Base-by-base conservation (phyloP, 2,113 vertebrate genomes). In the Poeciliopsis turrubarensis region DNA sequence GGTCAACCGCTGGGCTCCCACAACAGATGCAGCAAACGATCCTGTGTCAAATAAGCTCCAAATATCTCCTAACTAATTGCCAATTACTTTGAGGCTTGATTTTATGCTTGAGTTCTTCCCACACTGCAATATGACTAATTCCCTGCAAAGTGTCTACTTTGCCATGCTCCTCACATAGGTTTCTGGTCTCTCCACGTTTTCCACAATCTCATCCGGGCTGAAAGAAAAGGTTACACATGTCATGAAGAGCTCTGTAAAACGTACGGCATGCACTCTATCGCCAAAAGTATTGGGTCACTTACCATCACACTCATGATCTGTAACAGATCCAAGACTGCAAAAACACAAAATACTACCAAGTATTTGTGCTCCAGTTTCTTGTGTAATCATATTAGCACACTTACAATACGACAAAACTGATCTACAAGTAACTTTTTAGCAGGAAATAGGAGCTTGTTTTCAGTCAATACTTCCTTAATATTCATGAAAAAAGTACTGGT, bases 1-100 rank as follows among this genome's bases (percentile, higher is more conserved):
- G 79, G 79, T 77, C 75, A 64, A 32, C 44, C 73, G 1, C 31
- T 10, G 37, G 14, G 54, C 79, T 80, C 75, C 78, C 79, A 6
- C 74, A 77, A 51, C 87, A 89, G 84, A 89, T 77, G 86, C 76
- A 62, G 72, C 31, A 0, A 3, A n/a, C 39, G 65, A 73, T 79
- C 78, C 29, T 22, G 44, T 60, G 81, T 78, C 78, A 57, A 27
- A 57, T 32, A 37, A 70, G 14, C 1, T 72, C 44, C 70, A 73
- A 78, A 75, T 77, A 67, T 75, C 65, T 72, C 63, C 47, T 62
- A 67, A 13, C 44, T 44, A 31, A 64, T 63, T 65, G 30, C 27
- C 66, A 78, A 22, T 57, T 69, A 41, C 30, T 70, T 80, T 72
- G 0, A 75, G 15, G 37, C 62, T 60, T 51, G 2, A 72, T 72